Evolutionary conservation across 2,888 invertebrate species (phyloP).

Genomic region (Hemaris fuciformis): DNA sequence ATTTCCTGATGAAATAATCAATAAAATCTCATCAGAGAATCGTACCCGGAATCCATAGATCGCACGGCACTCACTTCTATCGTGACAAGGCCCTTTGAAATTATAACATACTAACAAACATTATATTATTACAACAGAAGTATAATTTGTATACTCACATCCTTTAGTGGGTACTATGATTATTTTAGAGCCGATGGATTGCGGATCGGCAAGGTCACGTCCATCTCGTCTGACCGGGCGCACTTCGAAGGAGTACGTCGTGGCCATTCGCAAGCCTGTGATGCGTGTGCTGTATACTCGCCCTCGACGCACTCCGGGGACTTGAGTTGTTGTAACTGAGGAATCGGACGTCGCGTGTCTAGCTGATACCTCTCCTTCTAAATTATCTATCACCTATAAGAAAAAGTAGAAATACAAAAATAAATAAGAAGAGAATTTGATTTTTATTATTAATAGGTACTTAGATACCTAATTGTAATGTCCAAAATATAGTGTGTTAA

Average conservation of each 20-base stretch:
- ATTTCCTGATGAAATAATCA: no score
- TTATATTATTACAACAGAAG: no score
- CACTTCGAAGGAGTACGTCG: conserved; percentile 90
- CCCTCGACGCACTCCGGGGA: conserved; percentile 43
- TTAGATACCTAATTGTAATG: no score
- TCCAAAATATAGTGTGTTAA: neutral
- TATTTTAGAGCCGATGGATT: conserved; percentile 84
- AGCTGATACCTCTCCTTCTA: conserved; percentile 52
- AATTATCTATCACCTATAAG: conserved; percentile 63
- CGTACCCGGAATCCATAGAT: no score
- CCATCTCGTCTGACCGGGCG: conserved; percentile 80
- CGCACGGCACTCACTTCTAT: no score
- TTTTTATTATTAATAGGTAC: neutral
- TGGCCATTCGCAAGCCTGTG: conserved; percentile 89
- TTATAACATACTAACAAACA: no score
- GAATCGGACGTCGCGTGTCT: conserved; percentile 35
- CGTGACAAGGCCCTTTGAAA: no score
- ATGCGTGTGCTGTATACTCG: conserved; percentile 82
- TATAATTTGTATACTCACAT: conserved; percentile 81
- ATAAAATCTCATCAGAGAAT: no score
- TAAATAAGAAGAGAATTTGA: neutral
- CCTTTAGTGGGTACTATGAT: conserved; percentile 91
- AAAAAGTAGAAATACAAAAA: neutral
- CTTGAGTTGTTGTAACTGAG: conserved; percentile 39
- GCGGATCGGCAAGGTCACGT: conserved; percentile 75